Evolutionary conservation across 2,113 vertebrate genomes (phyloP).

Genomic region (Pantherophis guttatus): DNA sequence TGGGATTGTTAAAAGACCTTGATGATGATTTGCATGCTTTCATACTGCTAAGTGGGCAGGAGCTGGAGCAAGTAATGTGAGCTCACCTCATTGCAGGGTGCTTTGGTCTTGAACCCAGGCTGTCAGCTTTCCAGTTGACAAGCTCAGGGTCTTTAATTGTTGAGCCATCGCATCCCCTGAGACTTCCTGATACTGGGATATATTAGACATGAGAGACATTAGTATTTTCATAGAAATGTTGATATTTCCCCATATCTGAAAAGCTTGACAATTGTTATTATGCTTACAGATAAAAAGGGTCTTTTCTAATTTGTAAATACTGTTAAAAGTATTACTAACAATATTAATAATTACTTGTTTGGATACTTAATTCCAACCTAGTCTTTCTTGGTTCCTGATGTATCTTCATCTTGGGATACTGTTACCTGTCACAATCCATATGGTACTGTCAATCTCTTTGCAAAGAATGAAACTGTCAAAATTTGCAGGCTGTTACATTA

Average conservation of each 20-base stretch:
- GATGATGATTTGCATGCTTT: neutral
- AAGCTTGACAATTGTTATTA: neutral
- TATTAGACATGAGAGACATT: neutral
- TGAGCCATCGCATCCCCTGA: neutral
- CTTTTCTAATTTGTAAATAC: neutral
- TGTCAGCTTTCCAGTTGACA: neutral
- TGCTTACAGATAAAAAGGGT: neutral
- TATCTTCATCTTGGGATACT: neutral
- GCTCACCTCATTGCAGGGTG: neutral
- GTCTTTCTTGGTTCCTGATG: neutral
- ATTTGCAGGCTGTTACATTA: neutral
- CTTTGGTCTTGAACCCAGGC: too few species aligned
- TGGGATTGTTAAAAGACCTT: too few species aligned
- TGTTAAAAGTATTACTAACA: neutral
- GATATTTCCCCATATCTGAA: neutral
- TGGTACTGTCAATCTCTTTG: neutral
- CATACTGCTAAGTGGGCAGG: neutral
- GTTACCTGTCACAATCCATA: neutral
- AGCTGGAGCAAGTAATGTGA: neutral
- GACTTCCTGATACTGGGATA: neutral
- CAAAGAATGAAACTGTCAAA: neutral
- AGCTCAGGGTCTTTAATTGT: neutral
- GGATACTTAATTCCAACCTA: neutral
- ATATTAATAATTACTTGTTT: neutral
- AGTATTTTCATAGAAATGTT: neutral